A percentile compares a stretch with the other conserved stretches of the same genome.
Evolutionary conservation across 2,797 vertebrate genomes (phyloP).

Genomic region (Sebastiscus tertius): DNA sequence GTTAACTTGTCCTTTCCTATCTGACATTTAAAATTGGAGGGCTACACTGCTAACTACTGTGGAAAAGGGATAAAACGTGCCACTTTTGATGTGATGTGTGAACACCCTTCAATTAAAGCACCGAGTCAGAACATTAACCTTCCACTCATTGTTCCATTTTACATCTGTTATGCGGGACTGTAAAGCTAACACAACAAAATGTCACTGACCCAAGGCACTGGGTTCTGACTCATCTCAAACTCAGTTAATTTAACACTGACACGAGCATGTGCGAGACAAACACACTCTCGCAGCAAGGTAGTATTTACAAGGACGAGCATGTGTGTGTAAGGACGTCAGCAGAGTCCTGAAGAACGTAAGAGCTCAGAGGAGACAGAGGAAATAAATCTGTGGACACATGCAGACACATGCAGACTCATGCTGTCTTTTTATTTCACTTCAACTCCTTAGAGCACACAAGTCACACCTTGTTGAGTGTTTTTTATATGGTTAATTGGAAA

Average conservation of each 20-base stretch:
- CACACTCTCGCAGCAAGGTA: conserved; percentile 43
- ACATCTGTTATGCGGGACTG: not conserved
- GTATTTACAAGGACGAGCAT: conserved; percentile 54
- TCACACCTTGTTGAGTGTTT: not conserved
- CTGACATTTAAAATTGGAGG: not conserved
- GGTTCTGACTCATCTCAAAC: conserved; percentile 51
- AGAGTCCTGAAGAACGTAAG: not conserved
- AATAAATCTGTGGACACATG: not conserved
- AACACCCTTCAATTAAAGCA: not conserved
- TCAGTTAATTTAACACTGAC: conserved; percentile 55
- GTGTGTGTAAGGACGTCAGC: conserved; percentile 44
- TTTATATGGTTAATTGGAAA: not conserved
- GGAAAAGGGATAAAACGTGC: not conserved
- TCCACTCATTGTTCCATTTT: not conserved
- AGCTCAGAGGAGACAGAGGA: not conserved
- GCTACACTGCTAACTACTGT: not conserved
- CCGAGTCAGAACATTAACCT: not conserved
- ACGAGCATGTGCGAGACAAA: conserved; percentile 20
- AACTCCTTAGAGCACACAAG: not conserved
- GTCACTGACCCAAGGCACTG: conserved; percentile 13
- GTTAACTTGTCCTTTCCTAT: not conserved
- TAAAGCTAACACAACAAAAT: not conserved
- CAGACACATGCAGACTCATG: not conserved
- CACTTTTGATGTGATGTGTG: not conserved
- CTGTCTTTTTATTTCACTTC: not conserved